Conservation (phyloP, 2,888 invertebrate species). For the Hydroisotoma schaefferi region DNA sequence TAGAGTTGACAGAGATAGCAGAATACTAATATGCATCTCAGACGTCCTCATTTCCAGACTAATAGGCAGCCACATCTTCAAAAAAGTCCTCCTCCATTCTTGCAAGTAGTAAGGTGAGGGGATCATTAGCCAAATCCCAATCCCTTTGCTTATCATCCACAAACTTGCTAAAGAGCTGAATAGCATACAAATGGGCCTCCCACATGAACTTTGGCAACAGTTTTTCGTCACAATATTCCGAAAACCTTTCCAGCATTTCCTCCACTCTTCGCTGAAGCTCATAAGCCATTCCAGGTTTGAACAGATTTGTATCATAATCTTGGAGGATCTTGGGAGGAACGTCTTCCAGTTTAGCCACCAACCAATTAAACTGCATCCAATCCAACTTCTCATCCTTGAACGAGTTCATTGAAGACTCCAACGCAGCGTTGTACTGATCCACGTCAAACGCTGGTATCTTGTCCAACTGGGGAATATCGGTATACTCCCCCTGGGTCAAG, state of each 20-base stretch:
- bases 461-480: slow-evolving; percentile 2
- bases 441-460: slow-evolving; percentile 18
- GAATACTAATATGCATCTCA: too few species aligned
- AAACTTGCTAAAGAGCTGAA: slow-evolving; percentile 7
- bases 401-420: slow-evolving; percentile 6
- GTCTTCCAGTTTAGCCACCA: slow-evolving; percentile 1
- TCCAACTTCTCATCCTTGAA: not conserved
- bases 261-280: slow-evolving; percentile 5
- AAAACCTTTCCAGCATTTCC: slow-evolving; percentile 2
- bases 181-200: slow-evolving; percentile 12
- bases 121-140: slow-evolving; percentile 7
- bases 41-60: too few species aligned
- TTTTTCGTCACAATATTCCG: slow-evolving; percentile 13
- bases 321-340: not conserved
- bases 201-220: slow-evolving; percentile 13
- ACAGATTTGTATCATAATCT: slow-evolving; percentile 5
- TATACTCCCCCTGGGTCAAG: not conserved
- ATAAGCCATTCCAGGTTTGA: slow-evolving; percentile 8
- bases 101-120: not conserved
- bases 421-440: slow-evolving; percentile 4
- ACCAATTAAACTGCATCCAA: slow-evolving; percentile 12
- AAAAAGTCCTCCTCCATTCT: not conserved
- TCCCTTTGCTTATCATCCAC: slow-evolving; percentile 3
- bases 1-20: too few species aligned
- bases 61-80: too few species aligned